Conservation (phyloP, 2,888 invertebrate genomes). For the Archaeoteleia sp. region DNA sequence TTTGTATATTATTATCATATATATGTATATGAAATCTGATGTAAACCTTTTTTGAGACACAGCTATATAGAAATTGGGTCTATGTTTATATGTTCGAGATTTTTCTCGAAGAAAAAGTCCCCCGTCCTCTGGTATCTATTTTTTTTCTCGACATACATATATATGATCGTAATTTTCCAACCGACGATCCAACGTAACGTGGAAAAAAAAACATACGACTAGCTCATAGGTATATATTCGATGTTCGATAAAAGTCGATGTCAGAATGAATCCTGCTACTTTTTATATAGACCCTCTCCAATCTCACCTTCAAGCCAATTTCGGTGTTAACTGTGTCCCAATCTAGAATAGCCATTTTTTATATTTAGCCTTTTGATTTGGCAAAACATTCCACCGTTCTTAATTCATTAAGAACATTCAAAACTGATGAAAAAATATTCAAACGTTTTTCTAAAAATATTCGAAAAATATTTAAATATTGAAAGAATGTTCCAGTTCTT, state of each 20-base stretch:
- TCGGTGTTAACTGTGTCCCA: conserved; percentile 72
- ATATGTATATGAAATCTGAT: conserved; percentile 69
- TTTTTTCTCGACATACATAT: conserved; percentile 36
- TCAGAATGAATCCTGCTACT: conserved; percentile 62
- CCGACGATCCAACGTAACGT: conserved; percentile 3
- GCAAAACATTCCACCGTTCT: conserved; percentile 64
- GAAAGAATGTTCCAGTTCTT: too few relatives aligned
- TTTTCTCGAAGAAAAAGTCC: too few relatives aligned
- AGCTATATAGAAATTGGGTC: conserved; percentile 35
- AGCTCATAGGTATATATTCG: conserved; percentile 35
- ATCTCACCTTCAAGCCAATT: conserved; percentile 64
- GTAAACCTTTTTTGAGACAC: conserved; percentile 67
- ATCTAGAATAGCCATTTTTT: conserved; percentile 69
- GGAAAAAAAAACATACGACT: conserved; percentile 10
- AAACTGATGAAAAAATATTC: conserved; percentile 35
- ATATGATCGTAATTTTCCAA: conserved; percentile 49
- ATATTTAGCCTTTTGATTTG: conserved; percentile 66
- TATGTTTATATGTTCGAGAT: conserved; percentile 26
- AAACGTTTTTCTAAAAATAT: too few relatives aligned
- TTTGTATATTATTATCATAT: conserved; percentile 42
- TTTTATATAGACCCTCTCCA: conserved; percentile 62
- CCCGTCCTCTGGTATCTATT: too few relatives aligned
- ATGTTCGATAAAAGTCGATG: conserved; percentile 45
- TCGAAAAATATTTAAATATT: too few relatives aligned
- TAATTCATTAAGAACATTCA: not conserved